Percentiles rank a stretch among this genome's conserved stretches.
phyloP scores from a whole-genome alignment of 64 coral and sea anemone species.

The Catalaphyllia jardinei region DNA sequence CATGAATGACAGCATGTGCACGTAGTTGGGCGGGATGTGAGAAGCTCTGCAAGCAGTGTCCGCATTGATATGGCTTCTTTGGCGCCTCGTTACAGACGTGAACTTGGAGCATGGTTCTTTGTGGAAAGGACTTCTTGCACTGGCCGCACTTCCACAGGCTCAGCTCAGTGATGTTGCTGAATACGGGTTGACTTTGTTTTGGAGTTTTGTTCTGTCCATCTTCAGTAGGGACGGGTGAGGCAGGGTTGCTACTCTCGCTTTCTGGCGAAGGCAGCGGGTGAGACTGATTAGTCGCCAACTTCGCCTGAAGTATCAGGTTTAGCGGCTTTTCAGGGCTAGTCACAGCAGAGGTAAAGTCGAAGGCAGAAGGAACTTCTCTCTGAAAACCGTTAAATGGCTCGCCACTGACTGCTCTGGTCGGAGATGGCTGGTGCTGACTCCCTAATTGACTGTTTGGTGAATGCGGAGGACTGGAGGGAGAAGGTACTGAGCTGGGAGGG shows the following conservation, averaged over 20 bases:
- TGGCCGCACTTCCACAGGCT: conserved; percentile 58
- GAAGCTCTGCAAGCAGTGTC: conserved; percentile 47
- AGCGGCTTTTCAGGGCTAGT: neutral
- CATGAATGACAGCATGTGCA: conserved; percentile 48
- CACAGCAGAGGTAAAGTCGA: conserved; percentile 20
- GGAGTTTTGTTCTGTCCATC: neutral
- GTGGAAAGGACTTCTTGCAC: conserved; percentile 51
- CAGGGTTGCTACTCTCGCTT: neutral
- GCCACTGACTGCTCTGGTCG: conserved; percentile 2
- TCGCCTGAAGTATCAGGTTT: too few relatives aligned
- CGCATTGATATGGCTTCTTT: conserved; percentile 57
- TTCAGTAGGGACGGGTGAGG: neutral
- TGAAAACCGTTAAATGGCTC: conserved; percentile 4
- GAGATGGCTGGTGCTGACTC: neutral
- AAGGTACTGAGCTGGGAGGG: conserved; percentile 44
- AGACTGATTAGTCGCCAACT: neutral
- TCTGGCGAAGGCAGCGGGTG: neutral
- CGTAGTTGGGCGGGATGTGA: conserved; percentile 26
- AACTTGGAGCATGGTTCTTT: conserved; percentile 48
- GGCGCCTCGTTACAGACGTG: conserved; percentile 40
- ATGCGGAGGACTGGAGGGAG: neutral
- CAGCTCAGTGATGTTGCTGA: conserved; percentile 17
- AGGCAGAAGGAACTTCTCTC: neutral
- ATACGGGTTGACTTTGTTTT: neutral
- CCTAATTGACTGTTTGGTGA: conserved; percentile 9